Conservation (phyloP, 1,140 invertebrate species). For the Plodia interpunctella region DNA sequence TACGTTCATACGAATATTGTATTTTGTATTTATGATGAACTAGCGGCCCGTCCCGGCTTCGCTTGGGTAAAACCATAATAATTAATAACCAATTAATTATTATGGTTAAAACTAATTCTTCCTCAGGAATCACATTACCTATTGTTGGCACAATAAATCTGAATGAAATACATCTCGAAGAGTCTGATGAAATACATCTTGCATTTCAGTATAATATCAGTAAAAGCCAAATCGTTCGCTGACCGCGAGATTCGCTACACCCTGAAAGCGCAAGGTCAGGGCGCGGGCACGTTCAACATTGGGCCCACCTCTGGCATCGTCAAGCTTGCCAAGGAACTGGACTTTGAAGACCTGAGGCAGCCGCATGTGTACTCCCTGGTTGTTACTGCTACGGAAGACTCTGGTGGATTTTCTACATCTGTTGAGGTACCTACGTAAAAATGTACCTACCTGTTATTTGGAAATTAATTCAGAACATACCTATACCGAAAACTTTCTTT, state of each 20-base stretch:
- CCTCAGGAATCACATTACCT: too few species aligned
- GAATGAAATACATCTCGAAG: too few species aligned
- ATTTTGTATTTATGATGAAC: too few species aligned
- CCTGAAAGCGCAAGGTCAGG: slow-evolving; percentile 94
- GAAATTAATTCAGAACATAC: too few species aligned
- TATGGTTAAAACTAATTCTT: too few species aligned
- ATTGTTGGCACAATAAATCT: too few species aligned
- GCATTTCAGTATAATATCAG: slow-evolving; percentile 92
- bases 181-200: slow-evolving; percentile 10
- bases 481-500: too few species aligned
- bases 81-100: too few species aligned
- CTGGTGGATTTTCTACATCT: slow-evolving; percentile 95
- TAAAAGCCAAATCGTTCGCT: slow-evolving; percentile 97
- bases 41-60: too few species aligned
- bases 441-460: too few species aligned
- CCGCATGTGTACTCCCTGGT: slow-evolving; percentile 94
- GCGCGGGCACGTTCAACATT: slow-evolving; percentile 96
- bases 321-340: slow-evolving; percentile 95
- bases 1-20: too few species aligned
- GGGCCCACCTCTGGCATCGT: slow-evolving; percentile 95
- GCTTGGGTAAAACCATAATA: too few species aligned
- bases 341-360: slow-evolving; percentile 95
- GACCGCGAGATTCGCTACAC: slow-evolving; percentile 96
- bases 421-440: slow-evolving; percentile 86
- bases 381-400: slow-evolving; percentile 96